Evolutionary conservation across 2,888 invertebrate genomes (phyloP).

Genomic region (Xanthia icteritia): DNA sequence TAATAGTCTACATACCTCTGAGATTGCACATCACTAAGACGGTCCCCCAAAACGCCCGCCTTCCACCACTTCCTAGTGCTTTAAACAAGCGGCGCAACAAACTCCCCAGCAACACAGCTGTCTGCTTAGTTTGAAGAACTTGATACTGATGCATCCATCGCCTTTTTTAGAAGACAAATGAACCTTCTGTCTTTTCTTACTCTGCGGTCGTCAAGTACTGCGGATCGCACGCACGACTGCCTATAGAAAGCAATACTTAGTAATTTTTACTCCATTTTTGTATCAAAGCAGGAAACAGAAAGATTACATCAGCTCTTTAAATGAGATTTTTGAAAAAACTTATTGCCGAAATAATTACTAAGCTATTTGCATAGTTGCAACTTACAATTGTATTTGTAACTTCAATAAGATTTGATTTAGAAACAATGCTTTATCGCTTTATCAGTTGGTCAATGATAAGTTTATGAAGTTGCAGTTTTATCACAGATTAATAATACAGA

Average conservation of each 20-base stretch:
- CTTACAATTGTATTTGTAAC: conserved; percentile 19
- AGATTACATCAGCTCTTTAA: conserved; percentile 49
- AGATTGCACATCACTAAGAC: neutral
- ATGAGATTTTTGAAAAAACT: conserved; percentile 44
- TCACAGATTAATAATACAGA: too few relatives aligned
- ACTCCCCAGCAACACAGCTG: neutral
- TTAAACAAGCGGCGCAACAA: too few relatives aligned
- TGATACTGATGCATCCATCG: neutral
- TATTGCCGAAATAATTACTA: conserved; percentile 20
- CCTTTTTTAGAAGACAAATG: neutral
- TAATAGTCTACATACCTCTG: neutral
- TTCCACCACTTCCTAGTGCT: too few relatives aligned
- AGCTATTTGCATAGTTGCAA: conserved; percentile 24
- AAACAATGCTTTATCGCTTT: conserved; percentile 3
- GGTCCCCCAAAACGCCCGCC: too few relatives aligned
- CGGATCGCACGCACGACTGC: conserved; percentile 81
- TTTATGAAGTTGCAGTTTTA: neutral
- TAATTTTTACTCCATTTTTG: conserved; percentile 72
- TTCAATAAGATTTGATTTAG: conserved; percentile 23
- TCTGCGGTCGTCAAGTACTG: conserved; percentile 70
- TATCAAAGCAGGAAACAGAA: conserved; percentile 53
- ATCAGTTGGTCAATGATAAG: neutral
- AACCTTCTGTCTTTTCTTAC: conserved; percentile 23
- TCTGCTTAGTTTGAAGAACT: neutral
- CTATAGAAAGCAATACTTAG: conserved; percentile 70